Evolutionary conservation across 2,888 invertebrate species (phyloP).

Genomic region (Brachypalpus laphriformis): DNA sequence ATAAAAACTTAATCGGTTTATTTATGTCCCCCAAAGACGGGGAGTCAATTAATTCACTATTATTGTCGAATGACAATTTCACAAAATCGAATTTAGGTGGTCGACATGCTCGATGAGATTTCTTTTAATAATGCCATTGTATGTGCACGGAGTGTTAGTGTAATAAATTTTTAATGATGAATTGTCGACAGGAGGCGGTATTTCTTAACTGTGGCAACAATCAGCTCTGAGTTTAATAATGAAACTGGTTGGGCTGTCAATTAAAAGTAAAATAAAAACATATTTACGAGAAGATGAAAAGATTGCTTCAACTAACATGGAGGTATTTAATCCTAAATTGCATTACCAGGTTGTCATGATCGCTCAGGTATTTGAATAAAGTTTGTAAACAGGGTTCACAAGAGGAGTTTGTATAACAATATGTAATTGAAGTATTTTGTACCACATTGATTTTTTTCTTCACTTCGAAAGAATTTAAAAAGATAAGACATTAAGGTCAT

Average conservation of each 20-base stretch:
- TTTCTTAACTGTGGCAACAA: neutral
- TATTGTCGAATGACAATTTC: slow-evolving; percentile 60
- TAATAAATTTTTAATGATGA: slow-evolving; percentile 50
- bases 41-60: slow-evolving; percentile 73
- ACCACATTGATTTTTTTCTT: no score
- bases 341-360: no score
- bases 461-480: no score
- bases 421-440: no score
- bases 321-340: no score
- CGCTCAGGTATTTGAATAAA: no score
- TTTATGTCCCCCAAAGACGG: slow-evolving; percentile 72
- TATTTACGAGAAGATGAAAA: neutral
- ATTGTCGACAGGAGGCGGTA: slow-evolving; percentile 34
- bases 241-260: slow-evolving; percentile 19
- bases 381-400: no score
- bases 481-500: no score
- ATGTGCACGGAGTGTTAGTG: slow-evolving; percentile 5
- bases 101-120: slow-evolving; percentile 29
- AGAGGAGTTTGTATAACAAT: no score
- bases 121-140: slow-evolving; percentile 39
- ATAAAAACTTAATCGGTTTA: slow-evolving; percentile 72
- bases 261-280: slow-evolving; percentile 9
- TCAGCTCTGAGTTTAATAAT: neutral
- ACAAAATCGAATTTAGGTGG: slow-evolving; percentile 55
- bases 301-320: neutral